phyloP scores from a whole-genome alignment of 2,888 invertebrate species.

The Thalpophila matura region DNA sequence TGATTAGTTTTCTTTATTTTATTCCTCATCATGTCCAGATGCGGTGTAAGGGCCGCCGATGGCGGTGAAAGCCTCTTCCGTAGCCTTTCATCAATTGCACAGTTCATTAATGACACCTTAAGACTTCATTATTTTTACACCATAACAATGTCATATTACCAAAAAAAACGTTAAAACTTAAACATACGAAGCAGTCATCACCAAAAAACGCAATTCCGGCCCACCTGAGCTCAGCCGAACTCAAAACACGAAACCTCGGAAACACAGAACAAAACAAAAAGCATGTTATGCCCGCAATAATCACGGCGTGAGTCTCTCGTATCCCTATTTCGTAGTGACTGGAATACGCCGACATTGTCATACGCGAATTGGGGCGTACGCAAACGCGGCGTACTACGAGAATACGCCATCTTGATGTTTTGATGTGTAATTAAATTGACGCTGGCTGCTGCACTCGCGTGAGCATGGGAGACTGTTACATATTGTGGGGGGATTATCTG shows the following conservation, averaged over 20 bases:
- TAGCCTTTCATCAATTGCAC: too few species aligned
- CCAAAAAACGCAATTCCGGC: constrained; percentile 38
- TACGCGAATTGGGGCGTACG: constrained; percentile 64
- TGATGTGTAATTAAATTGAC: constrained; percentile 66
- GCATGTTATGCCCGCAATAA: constrained; percentile 59
- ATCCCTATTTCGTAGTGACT: constrained; percentile 56
- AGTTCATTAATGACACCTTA: too few species aligned
- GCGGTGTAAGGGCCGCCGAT: too few species aligned
- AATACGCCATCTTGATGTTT: constrained; percentile 60
- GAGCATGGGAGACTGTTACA: constrained; percentile 36
- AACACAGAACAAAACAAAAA: constrained; percentile 55
- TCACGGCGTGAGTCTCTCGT: constrained; percentile 63
- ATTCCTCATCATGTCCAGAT: too few species aligned
- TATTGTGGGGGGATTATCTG: constrained; percentile 47
- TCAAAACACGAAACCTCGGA: constrained; percentile 45
- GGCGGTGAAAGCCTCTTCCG: too few species aligned
- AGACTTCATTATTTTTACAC: too few species aligned
- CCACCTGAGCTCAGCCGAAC: constrained; percentile 30
- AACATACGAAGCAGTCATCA: constrained; percentile 5
- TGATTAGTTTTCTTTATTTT: too few species aligned
- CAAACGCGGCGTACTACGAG: constrained; percentile 59
- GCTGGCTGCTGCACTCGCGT: constrained; percentile 55
- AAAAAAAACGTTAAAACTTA: not conserved
- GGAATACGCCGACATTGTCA: constrained; percentile 63
- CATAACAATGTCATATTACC: not conserved